Evolutionary conservation across 2,888 invertebrate species (phyloP).

Genomic region (Parasteatoda lunata): DNA sequence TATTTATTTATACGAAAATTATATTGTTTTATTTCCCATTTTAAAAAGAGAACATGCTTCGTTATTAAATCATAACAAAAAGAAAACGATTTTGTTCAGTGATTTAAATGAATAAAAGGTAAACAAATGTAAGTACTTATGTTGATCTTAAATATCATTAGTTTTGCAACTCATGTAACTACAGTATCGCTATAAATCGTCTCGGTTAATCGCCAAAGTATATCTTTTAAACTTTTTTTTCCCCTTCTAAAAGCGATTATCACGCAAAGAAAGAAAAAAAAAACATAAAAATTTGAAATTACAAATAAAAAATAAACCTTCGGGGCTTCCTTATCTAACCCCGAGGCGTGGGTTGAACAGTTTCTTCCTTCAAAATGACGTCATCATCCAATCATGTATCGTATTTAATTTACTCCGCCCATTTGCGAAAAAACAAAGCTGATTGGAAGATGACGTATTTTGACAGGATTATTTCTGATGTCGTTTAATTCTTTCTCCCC

Average conservation of each 20-base stretch:
- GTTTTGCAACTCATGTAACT: conserved; percentile 23
- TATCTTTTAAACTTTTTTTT: not conserved
- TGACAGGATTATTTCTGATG: conserved; percentile 3
- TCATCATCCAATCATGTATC: conserved; percentile 24
- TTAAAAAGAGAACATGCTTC: no score
- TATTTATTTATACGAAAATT: no score
- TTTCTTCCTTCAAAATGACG: conserved; percentile 18
- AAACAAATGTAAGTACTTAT: no score
- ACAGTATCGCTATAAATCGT: conserved; percentile 47
- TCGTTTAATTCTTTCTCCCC: not conserved
- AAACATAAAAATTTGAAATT: not conserved
- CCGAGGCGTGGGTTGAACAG: conserved; percentile 30
- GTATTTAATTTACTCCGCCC: conserved; percentile 8
- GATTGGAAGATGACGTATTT: conserved; percentile 18
- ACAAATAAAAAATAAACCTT: not conserved
- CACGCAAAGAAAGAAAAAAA: not conserved
- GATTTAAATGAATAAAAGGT: no score
- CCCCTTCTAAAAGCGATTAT: conserved; percentile 14
- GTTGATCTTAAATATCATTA: not conserved
- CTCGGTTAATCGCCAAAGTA: conserved; percentile 44
- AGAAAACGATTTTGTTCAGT: no score
- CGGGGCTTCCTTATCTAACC: conserved; percentile 11
- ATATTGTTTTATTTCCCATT: no score
- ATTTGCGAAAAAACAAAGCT: not conserved
- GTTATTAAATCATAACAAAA: no score